These are phyloP conservation scores for Sympetrum striolatum DNA, from an alignment of 2,888 invertebrate species.

Conservation along the genomic window DNA sequence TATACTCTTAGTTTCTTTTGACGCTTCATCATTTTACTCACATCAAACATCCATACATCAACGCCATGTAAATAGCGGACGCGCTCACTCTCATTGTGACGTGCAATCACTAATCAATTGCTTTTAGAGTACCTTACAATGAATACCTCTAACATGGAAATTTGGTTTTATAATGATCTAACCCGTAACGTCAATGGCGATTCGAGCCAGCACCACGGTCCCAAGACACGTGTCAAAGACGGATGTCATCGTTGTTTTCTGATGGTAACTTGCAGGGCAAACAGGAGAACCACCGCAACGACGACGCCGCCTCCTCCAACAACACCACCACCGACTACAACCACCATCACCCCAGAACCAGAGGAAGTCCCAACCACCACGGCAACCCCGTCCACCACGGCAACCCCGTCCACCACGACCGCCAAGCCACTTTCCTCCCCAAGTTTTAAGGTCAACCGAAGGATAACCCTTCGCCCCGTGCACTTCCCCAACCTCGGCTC, in stretches of 20 bases:
- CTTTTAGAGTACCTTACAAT: not conserved
- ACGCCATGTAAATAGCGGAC: not conserved
- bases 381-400: no score
- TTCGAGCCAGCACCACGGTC: conserved; percentile 4
- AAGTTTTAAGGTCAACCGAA: conserved; percentile 46
- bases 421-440: conserved; percentile 47
- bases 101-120: not conserved
- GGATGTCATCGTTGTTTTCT: conserved; percentile 35
- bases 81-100: not conserved
- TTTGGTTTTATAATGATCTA: not conserved
- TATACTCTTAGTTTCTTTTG: not conserved
- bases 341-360: not conserved
- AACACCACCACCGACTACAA: conserved; percentile 17
- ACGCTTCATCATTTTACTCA: not conserved
- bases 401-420: not conserved
- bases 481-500: not conserved
- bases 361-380: conserved; percentile 16
- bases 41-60: not conserved
- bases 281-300: conserved; percentile 5
- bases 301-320: conserved; percentile 28
- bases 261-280: conserved; percentile 19
- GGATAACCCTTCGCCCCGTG: conserved; percentile 19
- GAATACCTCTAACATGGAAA: not conserved
- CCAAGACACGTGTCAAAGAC: not conserved
- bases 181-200: not conserved